Conservation (phyloP, 2,888 invertebrate genomes). For the Tetheella fluctuosa region DNA sequence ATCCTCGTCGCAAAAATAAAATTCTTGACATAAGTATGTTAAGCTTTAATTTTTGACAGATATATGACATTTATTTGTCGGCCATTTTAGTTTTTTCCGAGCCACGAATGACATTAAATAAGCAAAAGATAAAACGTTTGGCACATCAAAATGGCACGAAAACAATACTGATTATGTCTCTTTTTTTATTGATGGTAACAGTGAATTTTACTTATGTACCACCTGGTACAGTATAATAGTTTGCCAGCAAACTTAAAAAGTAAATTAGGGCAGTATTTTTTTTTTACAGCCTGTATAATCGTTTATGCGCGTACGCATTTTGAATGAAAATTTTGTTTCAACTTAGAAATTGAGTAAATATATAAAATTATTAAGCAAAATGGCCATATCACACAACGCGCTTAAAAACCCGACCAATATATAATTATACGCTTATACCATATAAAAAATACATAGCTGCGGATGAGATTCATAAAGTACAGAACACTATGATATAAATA, state of each 20-base stretch:
- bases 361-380: conserved; percentile 13
- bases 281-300: neutral
- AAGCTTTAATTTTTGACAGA: too few relatives aligned
- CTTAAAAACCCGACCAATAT: conserved; percentile 20
- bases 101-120: neutral
- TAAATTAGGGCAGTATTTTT: neutral
- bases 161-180: conserved; percentile 44
- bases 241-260: neutral
- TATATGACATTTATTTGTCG: neutral
- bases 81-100: neutral
- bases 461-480: conserved; percentile 58
- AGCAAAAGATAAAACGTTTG: conserved; percentile 32
- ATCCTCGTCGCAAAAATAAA: neutral
- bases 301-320: neutral
- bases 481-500: conserved; percentile 37
- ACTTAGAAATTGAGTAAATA: neutral
- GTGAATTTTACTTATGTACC: too few relatives aligned
- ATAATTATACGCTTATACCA: conserved; percentile 17
- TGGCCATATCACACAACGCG: conserved; percentile 38
- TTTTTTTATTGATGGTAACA: too few relatives aligned
- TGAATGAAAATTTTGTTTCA: neutral
- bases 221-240: neutral
- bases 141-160: conserved; percentile 59
- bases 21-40: too few relatives aligned
- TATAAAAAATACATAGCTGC: conserved; percentile 57